Conservation (phyloP, 2,888 invertebrate species). For the Drosophila kuntzei region DNA sequence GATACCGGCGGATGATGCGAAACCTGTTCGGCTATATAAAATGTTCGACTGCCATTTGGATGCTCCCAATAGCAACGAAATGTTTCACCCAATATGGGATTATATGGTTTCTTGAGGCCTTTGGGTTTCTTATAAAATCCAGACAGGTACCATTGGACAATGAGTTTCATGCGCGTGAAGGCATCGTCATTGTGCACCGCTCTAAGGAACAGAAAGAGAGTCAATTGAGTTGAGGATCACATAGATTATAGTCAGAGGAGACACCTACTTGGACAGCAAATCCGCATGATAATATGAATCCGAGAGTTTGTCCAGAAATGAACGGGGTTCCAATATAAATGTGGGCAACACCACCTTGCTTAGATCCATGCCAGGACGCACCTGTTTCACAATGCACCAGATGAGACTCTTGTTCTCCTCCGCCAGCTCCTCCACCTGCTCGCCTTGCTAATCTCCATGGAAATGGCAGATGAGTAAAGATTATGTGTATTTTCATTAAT, state of each 20-base stretch:
- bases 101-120: conserved; percentile 97
- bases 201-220: conserved; percentile 85
- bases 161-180: conserved; percentile 94
- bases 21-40: conserved; percentile 97
- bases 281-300: conserved; percentile 98
- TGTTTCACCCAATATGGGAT: conserved; percentile 96
- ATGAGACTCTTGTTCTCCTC: conserved; percentile 98
- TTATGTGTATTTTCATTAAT: too few relatives aligned
- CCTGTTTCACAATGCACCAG: conserved; percentile 97
- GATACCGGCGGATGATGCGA: conserved; percentile 98
- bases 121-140: conserved; percentile 97
- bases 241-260: rapidly evolving
- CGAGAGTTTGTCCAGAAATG: conserved; percentile 96
- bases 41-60: conserved; percentile 92
- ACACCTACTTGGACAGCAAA: conserved; percentile 91
- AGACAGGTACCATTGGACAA: conserved; percentile 96
- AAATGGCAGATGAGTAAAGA: too few relatives aligned
- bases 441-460: conserved; percentile 88
- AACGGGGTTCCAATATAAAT: conserved; percentile 96
- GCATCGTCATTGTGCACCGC: conserved; percentile 94
- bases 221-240: neutral
- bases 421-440: conserved; percentile 95
- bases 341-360: conserved; percentile 94
- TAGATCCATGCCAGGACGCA: conserved; percentile 97
- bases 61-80: conserved; percentile 97